Evolutionary conservation across 2,888 invertebrate species (phyloP).

Genomic region (Taphrorychus bicolor): DNA sequence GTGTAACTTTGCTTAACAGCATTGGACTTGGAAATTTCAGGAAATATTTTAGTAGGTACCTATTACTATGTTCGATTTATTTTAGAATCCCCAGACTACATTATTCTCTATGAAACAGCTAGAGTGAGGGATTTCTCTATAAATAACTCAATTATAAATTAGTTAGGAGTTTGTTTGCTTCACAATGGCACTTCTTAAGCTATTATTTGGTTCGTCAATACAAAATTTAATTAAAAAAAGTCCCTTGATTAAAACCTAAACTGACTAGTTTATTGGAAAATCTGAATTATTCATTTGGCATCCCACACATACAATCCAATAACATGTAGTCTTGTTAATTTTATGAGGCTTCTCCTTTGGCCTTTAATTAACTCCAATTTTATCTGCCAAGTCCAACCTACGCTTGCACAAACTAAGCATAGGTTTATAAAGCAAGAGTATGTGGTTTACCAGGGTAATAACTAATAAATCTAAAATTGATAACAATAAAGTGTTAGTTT

Average conservation of each 20-base stretch:
- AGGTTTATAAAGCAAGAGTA: too few relatives aligned
- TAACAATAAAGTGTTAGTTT: slow-evolving; percentile 61
- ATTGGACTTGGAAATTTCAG: too few relatives aligned
- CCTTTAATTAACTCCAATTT: slow-evolving; percentile 47
- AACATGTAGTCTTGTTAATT: slow-evolving; percentile 37
- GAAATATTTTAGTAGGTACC: too few relatives aligned
- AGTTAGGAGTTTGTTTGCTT: too few relatives aligned
- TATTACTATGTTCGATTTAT: too few relatives aligned
- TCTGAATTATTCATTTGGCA: slow-evolving; percentile 10
- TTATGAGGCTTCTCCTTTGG: slow-evolving; percentile 50
- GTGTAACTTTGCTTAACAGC: too few relatives aligned
- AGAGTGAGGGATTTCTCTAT: too few relatives aligned
- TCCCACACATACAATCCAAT: slow-evolving; percentile 40
- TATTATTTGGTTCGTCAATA: not conserved
- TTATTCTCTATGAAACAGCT: too few relatives aligned
- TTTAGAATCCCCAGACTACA: too few relatives aligned
- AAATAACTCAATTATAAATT: too few relatives aligned
- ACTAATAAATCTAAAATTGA: slow-evolving; percentile 50
- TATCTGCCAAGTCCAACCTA: slow-evolving; percentile 18
- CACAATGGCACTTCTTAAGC: not conserved
- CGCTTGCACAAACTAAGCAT: slow-evolving; percentile 11
- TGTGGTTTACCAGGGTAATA: slow-evolving; percentile 54
- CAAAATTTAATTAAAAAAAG: not conserved
- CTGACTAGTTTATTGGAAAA: slow-evolving; percentile 17
- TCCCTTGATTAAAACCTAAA: not conserved